Evolutionary conservation across 2,888 invertebrate species (phyloP).

Genomic region (Thysanoteuthis rhombus): DNA sequence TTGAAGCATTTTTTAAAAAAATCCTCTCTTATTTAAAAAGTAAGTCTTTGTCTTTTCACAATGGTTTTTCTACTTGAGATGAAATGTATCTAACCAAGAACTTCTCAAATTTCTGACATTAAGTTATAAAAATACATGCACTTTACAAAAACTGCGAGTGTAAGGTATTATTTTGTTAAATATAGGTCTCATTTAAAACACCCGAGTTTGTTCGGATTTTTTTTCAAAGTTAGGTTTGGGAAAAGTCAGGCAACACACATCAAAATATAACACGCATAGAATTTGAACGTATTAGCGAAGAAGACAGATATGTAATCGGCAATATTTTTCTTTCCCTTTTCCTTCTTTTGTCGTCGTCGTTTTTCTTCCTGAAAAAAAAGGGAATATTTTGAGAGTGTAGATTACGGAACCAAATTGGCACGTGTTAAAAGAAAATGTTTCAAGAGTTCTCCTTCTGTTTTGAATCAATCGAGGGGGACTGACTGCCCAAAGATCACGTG

Average conservation of each 20-base stretch:
- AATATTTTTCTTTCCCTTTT: not conserved
- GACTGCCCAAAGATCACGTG: not conserved
- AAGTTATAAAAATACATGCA: not conserved
- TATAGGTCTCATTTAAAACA: not conserved
- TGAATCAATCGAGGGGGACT: not conserved
- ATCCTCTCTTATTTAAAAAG: not conserved
- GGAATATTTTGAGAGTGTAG: no score
- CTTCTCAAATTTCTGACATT: not conserved
- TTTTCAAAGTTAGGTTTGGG: not conserved
- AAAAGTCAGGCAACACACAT: not conserved
- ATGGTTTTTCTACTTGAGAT: not conserved
- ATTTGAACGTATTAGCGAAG: not conserved
- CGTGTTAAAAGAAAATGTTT: not conserved
- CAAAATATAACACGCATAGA: not conserved
- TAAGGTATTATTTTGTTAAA: not conserved
- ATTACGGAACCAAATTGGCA: not conserved
- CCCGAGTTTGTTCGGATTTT: not conserved
- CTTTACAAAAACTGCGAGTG: not conserved
- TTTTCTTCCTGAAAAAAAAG: not conserved
- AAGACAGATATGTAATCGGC: not conserved
- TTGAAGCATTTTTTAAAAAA: not conserved
- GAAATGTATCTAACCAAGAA: not conserved
- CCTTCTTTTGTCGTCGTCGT: no score
- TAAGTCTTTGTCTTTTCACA: not conserved
- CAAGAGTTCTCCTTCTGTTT: not conserved